Evolutionary conservation across 2,113 vertebrate species (phyloP).

Genomic region (Microtus montanus): DNA sequence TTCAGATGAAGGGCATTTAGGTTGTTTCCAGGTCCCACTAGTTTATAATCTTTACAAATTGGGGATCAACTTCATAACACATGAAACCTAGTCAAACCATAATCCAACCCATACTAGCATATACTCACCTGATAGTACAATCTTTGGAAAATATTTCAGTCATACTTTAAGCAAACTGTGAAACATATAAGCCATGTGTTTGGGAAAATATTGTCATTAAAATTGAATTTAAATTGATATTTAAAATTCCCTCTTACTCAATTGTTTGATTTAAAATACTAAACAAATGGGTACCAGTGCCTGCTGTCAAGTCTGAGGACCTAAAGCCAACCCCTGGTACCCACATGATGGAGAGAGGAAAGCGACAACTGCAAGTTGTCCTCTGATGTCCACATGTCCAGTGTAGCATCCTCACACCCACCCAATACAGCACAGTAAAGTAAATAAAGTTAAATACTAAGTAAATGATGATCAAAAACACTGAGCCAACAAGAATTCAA

Average conservation of each 20-base stretch:
- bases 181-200: not conserved
- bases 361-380: not conserved
- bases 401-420: not conserved
- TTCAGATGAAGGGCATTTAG: too few species aligned
- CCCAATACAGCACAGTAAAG: not conserved
- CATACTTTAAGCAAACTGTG: not conserved
- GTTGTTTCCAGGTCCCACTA: too few species aligned
- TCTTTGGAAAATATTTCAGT: not conserved
- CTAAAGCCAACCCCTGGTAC: not conserved
- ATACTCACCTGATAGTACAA: not conserved
- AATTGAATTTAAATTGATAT: slow-evolving; percentile 14
- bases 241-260: not conserved
- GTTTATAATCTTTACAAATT: not conserved
- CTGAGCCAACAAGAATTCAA: not conserved
- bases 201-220: not conserved
- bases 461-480: slow-evolving; percentile 10
- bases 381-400: not conserved
- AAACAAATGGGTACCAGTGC: not conserved
- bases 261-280: not conserved
- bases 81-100: not conserved
- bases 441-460: not conserved
- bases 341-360: not conserved
- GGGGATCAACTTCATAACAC: not conserved
- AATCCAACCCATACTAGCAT: not conserved
- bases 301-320: not conserved